Base-by-base conservation (phyloP, 2,888 invertebrate species). In the Bugulina stolonifera region DNA sequence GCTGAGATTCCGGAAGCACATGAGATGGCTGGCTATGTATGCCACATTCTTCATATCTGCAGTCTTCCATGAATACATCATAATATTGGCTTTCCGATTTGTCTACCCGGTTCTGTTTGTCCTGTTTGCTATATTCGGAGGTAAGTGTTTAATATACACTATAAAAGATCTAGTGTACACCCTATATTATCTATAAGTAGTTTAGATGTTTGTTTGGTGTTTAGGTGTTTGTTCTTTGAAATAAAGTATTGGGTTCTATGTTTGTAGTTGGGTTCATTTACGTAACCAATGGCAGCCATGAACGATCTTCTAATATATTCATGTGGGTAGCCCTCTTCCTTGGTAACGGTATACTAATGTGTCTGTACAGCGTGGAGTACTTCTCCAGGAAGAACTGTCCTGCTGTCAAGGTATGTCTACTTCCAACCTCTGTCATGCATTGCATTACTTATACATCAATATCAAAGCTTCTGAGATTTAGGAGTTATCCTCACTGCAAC, bases 41-140 rank as follows among this genome's bases (percentile, higher is more conserved):
- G 79, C 86, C 3, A 92, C 92, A 0, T 92, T 94, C 78, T 79
- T 91, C 79, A 85, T 93, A 18, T 96, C 96, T 0, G 91, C 94
- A 0, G 78, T 92, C 0, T 90, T 93, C 73, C 97, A 97, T 83
- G 97, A 97, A 83, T 90, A 93, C 82, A 88, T 94, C 71, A 81
- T 96, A 35, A 88, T 89, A 0, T 87, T 92, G 70, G 88, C 90
- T 0, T 89, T 94, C 77, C 89, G 92, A 43, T 91, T 93, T 82
- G 93, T 93, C 84, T 93, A 93, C 79, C 97, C 96, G 0, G 89
- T 93, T 1, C 86, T 96, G 79, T 87, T 94, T 78, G 77, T 91
- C 18, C 85, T 91, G 77, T 96, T 96, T 80, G 90, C 89, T 35
- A 87, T 89, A 0, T 86, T 90, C 35, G 91, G 93, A 18, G 84